Percentiles rank a stretch among this genome's conserved stretches.
Evolutionary conservation across 2,888 invertebrate genomes (phyloP).

Genomic region (Agrochola lota): DNA sequence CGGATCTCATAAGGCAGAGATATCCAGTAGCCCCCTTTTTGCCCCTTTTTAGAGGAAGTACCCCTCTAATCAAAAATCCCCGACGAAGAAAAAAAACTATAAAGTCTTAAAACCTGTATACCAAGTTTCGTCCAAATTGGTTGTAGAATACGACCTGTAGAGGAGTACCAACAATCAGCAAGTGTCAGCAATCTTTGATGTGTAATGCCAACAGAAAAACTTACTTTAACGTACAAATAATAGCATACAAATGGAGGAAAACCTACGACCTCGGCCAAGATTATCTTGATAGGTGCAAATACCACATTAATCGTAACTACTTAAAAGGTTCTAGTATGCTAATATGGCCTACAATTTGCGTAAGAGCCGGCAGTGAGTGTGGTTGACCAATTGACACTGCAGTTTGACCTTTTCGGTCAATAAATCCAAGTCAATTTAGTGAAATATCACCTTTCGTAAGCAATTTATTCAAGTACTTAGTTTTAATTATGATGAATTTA

Average conservation of each 20-base stretch:
- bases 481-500: constrained; percentile 41
- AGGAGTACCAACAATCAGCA: too few species aligned
- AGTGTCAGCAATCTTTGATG: too few species aligned
- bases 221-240: constrained; percentile 2
- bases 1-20: too few species aligned
- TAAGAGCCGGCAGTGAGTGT: constrained; percentile 25
- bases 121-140: too few species aligned
- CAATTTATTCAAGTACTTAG: constrained; percentile 37
- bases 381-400: constrained; percentile 58
- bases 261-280: constrained; percentile 13
- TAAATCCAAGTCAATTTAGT: constrained; percentile 56
- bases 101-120: too few species aligned
- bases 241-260: constrained; percentile 30
- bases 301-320: constrained; percentile 17
- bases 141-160: too few species aligned
- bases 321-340: constrained; percentile 47
- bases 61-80: too few species aligned
- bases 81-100: too few species aligned
- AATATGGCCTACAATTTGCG: constrained; percentile 31
- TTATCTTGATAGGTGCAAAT: constrained; percentile 44
- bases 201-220: not conserved
- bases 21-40: too few species aligned
- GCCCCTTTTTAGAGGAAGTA: too few species aligned
- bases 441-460: constrained; percentile 44
- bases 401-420: constrained; percentile 57